A percentile compares a stretch with the other conserved stretches of the same genome.
phyloP scores from a whole-genome alignment of 2,113 vertebrate species.

The Ahaetulla prasina region DNA sequence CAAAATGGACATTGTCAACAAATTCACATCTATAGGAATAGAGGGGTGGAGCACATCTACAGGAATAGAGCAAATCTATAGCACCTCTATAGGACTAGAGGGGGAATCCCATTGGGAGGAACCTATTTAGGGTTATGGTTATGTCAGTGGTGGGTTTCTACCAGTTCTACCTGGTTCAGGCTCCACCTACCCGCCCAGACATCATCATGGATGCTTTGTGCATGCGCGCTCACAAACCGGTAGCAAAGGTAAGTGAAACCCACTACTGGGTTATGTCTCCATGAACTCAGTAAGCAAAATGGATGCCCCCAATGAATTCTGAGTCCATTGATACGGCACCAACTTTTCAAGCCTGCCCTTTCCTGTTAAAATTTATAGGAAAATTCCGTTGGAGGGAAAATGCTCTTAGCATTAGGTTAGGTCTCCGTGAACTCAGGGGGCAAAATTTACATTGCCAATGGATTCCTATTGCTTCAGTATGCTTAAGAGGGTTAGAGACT shows the following conservation, averaged over 20 bases:
- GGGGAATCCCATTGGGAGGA: background rate
- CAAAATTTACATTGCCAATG: background rate
- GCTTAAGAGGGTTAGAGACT: background rate
- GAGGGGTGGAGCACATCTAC: background rate
- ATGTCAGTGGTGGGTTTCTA: too few species aligned
- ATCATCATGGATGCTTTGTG: too few species aligned
- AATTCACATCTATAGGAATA: background rate
- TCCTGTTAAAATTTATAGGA: background rate
- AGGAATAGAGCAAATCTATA: too few species aligned
- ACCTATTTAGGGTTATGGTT: background rate
- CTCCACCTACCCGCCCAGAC: too few species aligned
- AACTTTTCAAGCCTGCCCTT: background rate
- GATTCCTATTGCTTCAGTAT: background rate
- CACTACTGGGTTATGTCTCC: background rate
- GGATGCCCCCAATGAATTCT: background rate
- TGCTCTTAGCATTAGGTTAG: background rate
- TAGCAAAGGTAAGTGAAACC: too few species aligned
- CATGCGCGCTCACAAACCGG: too few species aligned
- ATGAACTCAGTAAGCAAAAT: background rate
- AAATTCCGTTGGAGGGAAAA: background rate
- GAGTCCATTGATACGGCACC: background rate
- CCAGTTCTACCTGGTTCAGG: too few species aligned
- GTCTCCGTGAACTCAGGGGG: background rate
- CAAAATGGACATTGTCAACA: background rate
- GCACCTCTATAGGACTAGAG: too few species aligned